A percentile compares a stretch with the other conserved stretches of the same genome.
Conservation (phyloP, 2,797 vertebrate species). For the Xiphophorus birchmanni region DNA sequence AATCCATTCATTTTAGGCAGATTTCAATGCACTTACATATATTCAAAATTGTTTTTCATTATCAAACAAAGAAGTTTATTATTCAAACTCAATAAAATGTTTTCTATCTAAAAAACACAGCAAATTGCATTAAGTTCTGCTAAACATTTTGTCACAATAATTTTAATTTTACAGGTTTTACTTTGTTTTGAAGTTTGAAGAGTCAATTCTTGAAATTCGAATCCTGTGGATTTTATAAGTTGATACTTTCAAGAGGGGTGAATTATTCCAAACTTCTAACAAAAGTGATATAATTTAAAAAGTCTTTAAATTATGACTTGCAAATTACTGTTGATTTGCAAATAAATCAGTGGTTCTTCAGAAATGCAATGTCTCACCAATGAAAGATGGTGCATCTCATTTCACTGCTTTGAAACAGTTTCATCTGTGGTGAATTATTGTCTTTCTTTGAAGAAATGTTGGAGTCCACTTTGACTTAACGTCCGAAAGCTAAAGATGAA, state of each 20-base stretch:
- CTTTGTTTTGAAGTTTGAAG: neutral
- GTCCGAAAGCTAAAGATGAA: constrained; percentile 11
- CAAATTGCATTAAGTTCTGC: neutral
- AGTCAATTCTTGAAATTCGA: neutral
- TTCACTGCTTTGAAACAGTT: neutral
- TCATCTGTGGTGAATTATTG: neutral
- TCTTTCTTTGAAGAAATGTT: constrained; percentile 38
- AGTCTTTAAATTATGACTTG: neutral
- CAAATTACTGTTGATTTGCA: neutral
- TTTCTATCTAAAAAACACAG: neutral
- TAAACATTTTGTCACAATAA: neutral
- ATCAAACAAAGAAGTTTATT: no score
- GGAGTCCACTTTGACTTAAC: constrained; percentile 8
- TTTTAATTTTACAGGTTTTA: neutral
- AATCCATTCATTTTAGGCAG: no score
- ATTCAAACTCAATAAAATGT: no score
- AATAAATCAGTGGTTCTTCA: neutral
- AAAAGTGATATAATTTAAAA: neutral
- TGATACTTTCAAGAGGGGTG: neutral
- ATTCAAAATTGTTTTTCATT: no score
- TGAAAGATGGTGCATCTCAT: constrained; percentile 6
- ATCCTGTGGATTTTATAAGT: neutral
- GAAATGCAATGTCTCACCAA: neutral
- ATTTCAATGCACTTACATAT: no score
- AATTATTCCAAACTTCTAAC: neutral